These are phyloP conservation scores for Anthoscopus minutus DNA, from an alignment of 2,113 vertebrate species.

Conservation along the genomic window DNA sequence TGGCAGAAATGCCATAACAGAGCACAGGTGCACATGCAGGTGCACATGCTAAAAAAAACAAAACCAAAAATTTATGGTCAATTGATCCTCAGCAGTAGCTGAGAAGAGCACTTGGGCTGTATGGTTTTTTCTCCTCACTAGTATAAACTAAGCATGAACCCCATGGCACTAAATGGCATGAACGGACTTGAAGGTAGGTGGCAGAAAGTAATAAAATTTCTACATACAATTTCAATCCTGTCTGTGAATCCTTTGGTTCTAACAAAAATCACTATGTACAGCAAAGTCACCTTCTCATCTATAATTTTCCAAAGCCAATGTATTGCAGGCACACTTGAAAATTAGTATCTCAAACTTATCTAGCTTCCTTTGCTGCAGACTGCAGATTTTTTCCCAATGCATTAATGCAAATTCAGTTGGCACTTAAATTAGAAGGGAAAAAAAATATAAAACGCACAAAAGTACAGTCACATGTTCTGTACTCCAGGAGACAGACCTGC, in stretches of 20 bases:
- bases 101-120: fast-evolving
- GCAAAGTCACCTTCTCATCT: not conserved
- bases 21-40: not conserved
- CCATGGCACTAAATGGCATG: fast-evolving
- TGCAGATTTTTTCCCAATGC: not conserved
- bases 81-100: fast-evolving
- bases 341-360: not conserved
- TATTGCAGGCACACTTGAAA: not conserved
- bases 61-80: not conserved
- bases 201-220: not conserved
- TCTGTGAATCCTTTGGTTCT: not conserved
- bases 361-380: not conserved
- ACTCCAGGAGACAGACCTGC: not conserved
- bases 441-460: fast-evolving
- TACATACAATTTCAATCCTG: not conserved
- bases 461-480: not conserved
- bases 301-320: fast-evolving
- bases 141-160: not conserved
- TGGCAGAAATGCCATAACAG: not conserved
- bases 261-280: not conserved
- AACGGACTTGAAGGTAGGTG: not conserved
- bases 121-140: not conserved
- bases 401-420: not conserved
- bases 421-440: not conserved
- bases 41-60: not conserved